Conservation (phyloP, 2,888 invertebrate genomes). For the Phasia obesa region DNA sequence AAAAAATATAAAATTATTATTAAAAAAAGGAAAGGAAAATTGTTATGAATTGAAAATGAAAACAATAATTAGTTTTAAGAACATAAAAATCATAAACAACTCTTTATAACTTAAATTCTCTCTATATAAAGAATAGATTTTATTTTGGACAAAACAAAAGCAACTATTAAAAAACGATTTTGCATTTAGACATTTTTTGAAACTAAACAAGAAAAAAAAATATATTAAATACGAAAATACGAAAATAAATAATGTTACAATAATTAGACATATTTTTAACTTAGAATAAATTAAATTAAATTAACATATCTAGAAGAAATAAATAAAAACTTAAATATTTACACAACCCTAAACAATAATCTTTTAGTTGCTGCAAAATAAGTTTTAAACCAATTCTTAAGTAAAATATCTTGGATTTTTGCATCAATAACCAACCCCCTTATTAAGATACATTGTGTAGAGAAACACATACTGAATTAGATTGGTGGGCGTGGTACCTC, state of each 20-base stretch:
- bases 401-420: too few relatives aligned
- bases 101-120: constrained; percentile 40
- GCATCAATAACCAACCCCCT: too few relatives aligned
- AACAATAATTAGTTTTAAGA: constrained; percentile 71
- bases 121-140: constrained; percentile 38
- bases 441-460: too few relatives aligned
- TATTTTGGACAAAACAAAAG: constrained; percentile 50
- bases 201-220: too few relatives aligned
- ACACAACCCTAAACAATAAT: constrained; percentile 43
- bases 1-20: neutral
- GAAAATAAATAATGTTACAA: constrained; percentile 47
- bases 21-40: constrained; percentile 1
- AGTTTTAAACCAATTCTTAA: too few relatives aligned
- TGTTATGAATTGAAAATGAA: constrained; percentile 67
- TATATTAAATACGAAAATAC: too few relatives aligned
- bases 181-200: constrained; percentile 65
- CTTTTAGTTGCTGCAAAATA: constrained; percentile 48
- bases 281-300: constrained; percentile 45
- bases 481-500: too few relatives aligned
- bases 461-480: too few relatives aligned
- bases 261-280: constrained; percentile 57
- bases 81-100: constrained; percentile 41
- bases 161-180: constrained; percentile 56
- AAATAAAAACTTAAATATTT: constrained; percentile 53
- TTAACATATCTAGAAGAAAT: constrained; percentile 35